These are phyloP conservation scores for Platyrinchus mystaceus DNA, from an alignment of 2,797 vertebrate genomes.

Conservation along the genomic window DNA sequence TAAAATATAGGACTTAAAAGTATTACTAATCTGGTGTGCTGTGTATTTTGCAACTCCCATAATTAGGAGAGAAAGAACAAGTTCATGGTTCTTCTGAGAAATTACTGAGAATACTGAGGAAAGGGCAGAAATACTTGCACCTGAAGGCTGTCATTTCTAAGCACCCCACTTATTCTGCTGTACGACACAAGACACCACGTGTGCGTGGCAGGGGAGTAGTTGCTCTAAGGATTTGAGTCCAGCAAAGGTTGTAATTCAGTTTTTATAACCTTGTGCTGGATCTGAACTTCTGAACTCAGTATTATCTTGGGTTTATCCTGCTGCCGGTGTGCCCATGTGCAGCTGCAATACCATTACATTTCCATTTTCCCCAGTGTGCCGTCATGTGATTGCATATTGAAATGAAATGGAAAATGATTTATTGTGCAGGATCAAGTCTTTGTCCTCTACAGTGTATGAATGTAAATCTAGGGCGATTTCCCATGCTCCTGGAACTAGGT, in stretches of 20 bases:
- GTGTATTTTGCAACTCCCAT: background rate
- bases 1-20: background rate
- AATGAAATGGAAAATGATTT: conserved; percentile 45
- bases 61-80: background rate
- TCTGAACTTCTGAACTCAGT: conserved; percentile 56
- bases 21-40: background rate
- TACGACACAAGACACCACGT: background rate
- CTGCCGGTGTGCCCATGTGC: conserved; percentile 24
- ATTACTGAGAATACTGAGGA: background rate
- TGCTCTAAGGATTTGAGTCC: background rate
- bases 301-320: conserved; percentile 23
- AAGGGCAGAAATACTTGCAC: background rate
- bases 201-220: background rate
- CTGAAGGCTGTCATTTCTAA: background rate
- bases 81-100: background rate
- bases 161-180: background rate
- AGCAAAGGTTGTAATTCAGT: background rate
- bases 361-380: conserved; percentile 12
- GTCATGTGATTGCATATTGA: background rate
- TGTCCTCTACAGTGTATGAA: background rate
- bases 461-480: conserved; percentile 19
- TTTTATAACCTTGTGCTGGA: conserved; percentile 3
- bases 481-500: conserved; percentile 48
- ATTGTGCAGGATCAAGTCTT: background rate
- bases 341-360: conserved; percentile 8